Conservation (phyloP, 2,113 vertebrate genomes). For the Xenopus tropicalis region UCB_Xtro_10.0 CM004446.2:63325001-63325500, state of each 20-base stretch:
- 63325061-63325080: background rate
- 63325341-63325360: constrained; percentile 45
- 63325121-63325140: constrained; percentile 47
- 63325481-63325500: background rate
- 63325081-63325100: background rate
- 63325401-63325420: background rate
- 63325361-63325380: constrained; percentile 38
- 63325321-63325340: constrained; percentile 59
- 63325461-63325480: background rate
- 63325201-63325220: constrained; percentile 76
- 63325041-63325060: background rate
- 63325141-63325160: constrained; percentile 56
- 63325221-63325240: constrained; percentile 72
- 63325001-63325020: background rate
- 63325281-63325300: constrained; percentile 60
- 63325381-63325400: constrained; percentile 11
- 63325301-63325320: constrained; percentile 69
- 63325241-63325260: constrained; percentile 61
- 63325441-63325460: background rate
- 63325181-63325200: constrained; percentile 69
- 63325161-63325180: constrained; percentile 61
- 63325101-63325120: constrained; percentile 38
- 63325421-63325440: background rate
- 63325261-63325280: constrained; percentile 65
- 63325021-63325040: background rate